Conservation (phyloP, 1,140 invertebrate species). For the Vanessa tameamea region DNA sequence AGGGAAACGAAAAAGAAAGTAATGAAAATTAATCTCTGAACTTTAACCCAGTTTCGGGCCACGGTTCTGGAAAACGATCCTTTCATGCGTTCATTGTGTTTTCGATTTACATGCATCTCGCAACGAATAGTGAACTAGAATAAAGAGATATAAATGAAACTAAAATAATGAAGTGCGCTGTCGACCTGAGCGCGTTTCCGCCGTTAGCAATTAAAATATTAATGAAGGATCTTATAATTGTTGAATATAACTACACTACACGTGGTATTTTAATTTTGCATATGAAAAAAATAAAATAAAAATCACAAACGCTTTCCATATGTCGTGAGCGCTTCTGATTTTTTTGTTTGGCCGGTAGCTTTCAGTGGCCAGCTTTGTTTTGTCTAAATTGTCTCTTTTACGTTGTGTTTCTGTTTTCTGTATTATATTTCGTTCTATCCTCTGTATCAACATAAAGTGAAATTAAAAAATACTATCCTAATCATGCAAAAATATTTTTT, state of each 20-base stretch:
- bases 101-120: constrained; percentile 26
- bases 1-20: not conserved
- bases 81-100: constrained; percentile 35
- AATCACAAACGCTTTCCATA: constrained; percentile 33
- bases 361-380: constrained; percentile 30
- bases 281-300: constrained; percentile 25
- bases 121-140: constrained; percentile 15
- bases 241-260: constrained; percentile 21
- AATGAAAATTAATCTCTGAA: constrained; percentile 32
- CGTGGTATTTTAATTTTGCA: constrained; percentile 34
- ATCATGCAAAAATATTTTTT: not conserved
- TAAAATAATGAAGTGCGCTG: constrained; percentile 17
- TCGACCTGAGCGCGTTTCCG: constrained; percentile 8
- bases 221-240: constrained; percentile 32
- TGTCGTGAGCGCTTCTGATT: constrained; percentile 10
- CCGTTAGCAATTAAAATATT: constrained; percentile 34
- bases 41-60: constrained; percentile 38
- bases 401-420: not conserved
- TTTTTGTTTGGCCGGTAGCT: constrained; percentile 28
- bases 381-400: constrained; percentile 23
- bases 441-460: not conserved
- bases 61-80: constrained; percentile 33
- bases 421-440: not conserved
- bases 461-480: not conserved
- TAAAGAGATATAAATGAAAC: constrained; percentile 20